These are phyloP conservation scores for Ashinkailepas kermadecensis DNA, from an alignment of 2,888 invertebrate genomes.

Conservation along the genomic window DNA sequence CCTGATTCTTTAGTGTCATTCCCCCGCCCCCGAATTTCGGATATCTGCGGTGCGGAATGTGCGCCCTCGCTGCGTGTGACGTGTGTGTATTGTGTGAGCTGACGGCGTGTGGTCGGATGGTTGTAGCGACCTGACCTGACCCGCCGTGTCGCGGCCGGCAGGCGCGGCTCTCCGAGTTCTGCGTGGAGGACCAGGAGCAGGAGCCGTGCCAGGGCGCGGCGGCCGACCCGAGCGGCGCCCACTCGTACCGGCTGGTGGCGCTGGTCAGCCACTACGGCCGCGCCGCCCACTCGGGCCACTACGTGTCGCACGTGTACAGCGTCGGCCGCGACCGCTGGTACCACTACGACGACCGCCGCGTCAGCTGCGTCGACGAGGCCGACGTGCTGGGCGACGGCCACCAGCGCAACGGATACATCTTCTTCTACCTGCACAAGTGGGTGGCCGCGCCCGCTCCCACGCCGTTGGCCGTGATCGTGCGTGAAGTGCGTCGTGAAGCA, in stretches of 20 bases:
- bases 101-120: too few relatives aligned
- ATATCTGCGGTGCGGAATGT: too few relatives aligned
- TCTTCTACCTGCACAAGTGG: constrained; percentile 34
- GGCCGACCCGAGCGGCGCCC: constrained; percentile 20
- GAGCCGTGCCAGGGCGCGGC: neutral
- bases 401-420: constrained; percentile 34
- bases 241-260: constrained; percentile 32
- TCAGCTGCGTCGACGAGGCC: constrained; percentile 27
- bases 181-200: neutral
- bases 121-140: neutral
- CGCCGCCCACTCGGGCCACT: constrained; percentile 33
- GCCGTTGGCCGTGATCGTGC: too few relatives aligned
- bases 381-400: constrained; percentile 31
- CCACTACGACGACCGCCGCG: constrained; percentile 34
- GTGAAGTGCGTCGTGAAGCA: too few relatives aligned
- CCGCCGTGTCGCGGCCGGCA: neutral
- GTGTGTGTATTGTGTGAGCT: too few relatives aligned
- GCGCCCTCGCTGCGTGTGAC: too few relatives aligned
- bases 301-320: constrained; percentile 33
- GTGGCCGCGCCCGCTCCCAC: neutral
- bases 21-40: too few relatives aligned
- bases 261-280: constrained; percentile 33
- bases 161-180: constrained; percentile 5
- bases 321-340: constrained; percentile 30
- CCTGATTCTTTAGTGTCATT: too few relatives aligned